Evolutionary conservation across 2,888 invertebrate genomes (phyloP).

Genomic region (Eupsilia transversa): DNA sequence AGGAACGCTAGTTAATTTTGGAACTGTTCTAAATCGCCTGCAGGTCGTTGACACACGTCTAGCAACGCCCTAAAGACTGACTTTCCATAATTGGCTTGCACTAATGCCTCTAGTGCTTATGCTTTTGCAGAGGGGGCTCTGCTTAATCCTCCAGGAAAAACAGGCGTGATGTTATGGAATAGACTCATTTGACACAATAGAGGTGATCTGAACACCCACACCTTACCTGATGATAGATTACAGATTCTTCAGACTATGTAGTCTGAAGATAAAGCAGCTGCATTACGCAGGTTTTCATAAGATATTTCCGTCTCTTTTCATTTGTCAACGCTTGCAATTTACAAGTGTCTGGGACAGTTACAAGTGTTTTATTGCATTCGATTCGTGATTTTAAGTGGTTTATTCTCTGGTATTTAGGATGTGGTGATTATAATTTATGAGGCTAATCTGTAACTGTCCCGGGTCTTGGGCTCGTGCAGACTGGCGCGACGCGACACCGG

Average conservation of each 20-base stretch:
- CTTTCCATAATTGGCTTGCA: conserved; percentile 6
- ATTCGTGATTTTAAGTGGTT: conserved; percentile 18
- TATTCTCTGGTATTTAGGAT: conserved; percentile 11
- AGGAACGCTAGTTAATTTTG: conserved; percentile 18
- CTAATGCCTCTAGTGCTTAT: not conserved
- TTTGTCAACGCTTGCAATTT: conserved; percentile 59
- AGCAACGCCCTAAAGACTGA: not conserved
- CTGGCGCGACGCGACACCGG: no score
- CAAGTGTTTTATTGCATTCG: conserved; percentile 43
- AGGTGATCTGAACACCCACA: conserved; percentile 37
- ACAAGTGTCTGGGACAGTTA: conserved; percentile 18
- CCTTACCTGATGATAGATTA: conserved; percentile 35
- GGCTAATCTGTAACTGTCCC: not conserved
- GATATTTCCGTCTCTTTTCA: conserved; percentile 40
- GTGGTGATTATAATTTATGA: conserved; percentile 13
- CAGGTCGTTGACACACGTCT: conserved; percentile 43
- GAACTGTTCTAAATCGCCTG: conserved; percentile 24
- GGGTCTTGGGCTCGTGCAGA: no score
- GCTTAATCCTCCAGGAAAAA: no score
- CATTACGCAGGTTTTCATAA: conserved; percentile 31
- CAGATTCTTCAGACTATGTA: no score
- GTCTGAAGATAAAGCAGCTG: conserved; percentile 43
- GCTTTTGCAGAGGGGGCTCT: no score
- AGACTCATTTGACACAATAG: conserved; percentile 7
- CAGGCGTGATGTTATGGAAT: no score